Conservation (phyloP, 2,797 vertebrate genomes). For the Rhodeus uyekii region DNA sequence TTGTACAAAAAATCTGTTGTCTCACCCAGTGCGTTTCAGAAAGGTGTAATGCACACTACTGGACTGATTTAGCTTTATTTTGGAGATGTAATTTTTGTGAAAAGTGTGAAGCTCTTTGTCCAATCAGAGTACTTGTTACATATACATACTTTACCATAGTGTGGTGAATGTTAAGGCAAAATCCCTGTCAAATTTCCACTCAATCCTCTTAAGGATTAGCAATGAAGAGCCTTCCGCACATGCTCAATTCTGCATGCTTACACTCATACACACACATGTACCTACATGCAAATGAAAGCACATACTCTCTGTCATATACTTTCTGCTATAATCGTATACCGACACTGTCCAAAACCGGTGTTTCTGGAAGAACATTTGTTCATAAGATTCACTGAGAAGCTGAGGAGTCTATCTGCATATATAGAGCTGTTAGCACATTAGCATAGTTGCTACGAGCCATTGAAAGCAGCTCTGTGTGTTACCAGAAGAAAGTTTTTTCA, state of each 20-base stretch:
- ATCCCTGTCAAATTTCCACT: conserved; percentile 11
- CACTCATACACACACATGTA: conserved; percentile 3
- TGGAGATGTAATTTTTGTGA: not conserved
- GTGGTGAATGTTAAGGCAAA: not conserved
- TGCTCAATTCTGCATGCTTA: not conserved
- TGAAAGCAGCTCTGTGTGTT: too few species aligned
- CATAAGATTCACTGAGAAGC: too few species aligned
- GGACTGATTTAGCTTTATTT: not conserved
- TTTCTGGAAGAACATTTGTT: not conserved
- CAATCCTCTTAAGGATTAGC: conserved; percentile 49
- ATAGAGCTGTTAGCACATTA: too few species aligned
- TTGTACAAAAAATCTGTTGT: not conserved
- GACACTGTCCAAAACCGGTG: not conserved
- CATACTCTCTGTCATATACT: not conserved
- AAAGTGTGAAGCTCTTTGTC: not conserved
- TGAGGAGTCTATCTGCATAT: too few species aligned
- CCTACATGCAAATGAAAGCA: not conserved
- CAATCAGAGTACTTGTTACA: not conserved
- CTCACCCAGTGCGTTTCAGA: not conserved
- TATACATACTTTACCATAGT: not conserved
- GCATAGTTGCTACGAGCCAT: too few species aligned
- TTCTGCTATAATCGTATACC: not conserved
- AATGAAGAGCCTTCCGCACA: conserved; percentile 1
- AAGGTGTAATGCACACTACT: not conserved
- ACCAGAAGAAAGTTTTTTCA: not conserved